Percentiles rank a stretch among this genome's conserved stretches.
Evolutionary conservation across 2,113 vertebrate species (phyloP).

Genomic region (Mus spicilegus): DNA sequence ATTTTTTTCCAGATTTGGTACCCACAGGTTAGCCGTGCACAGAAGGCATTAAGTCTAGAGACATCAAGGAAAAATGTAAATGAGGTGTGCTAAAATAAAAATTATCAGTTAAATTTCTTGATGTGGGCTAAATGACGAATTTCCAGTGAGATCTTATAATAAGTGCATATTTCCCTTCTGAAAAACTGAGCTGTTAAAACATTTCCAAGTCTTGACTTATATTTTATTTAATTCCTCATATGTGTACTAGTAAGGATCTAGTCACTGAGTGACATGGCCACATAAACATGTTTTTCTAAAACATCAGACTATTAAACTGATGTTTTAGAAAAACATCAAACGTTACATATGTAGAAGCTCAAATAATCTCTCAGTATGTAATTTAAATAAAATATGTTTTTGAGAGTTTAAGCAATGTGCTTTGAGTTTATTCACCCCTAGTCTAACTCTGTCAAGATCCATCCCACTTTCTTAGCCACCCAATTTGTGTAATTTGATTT

Average conservation of each 20-base stretch:
- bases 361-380: neutral
- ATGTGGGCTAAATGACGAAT: conserved; percentile 57
- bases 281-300: neutral
- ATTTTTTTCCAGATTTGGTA: conserved; percentile 78
- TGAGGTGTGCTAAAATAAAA: conserved; percentile 73
- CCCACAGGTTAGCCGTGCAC: conserved; percentile 77
- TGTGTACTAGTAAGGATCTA: conserved; percentile 44
- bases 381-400: neutral
- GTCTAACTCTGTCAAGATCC: neutral
- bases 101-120: conserved; percentile 63
- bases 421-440: neutral
- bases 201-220: conserved; percentile 35
- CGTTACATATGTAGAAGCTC: neutral
- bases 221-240: conserved; percentile 56
- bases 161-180: neutral
- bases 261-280: neutral
- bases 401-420: neutral
- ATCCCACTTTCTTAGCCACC: neutral
- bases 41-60: conserved; percentile 66
- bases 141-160: conserved; percentile 56
- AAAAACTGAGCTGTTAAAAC: conserved; percentile 51
- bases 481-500: neutral
- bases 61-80: conserved; percentile 60
- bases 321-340: conserved; percentile 58
- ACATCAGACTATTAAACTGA: neutral